These are phyloP conservation scores for Lophius piscatorius DNA, from an alignment of 2,113 vertebrate genomes.

Conservation along the genomic window DNA sequence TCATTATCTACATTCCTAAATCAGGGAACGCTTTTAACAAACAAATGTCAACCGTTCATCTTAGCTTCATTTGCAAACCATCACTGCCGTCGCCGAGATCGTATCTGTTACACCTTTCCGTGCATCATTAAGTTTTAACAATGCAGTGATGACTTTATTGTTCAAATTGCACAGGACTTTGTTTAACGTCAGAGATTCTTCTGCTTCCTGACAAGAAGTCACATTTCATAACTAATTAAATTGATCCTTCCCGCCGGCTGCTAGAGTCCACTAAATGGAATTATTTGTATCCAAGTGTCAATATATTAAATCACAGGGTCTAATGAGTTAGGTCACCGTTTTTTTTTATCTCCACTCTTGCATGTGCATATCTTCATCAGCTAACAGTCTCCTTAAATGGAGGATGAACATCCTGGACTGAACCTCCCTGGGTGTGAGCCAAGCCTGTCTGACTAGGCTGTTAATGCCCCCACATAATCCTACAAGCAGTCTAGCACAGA, in stretches of 20 bases:
- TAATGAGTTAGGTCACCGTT: slow-evolving; percentile 97
- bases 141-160: slow-evolving; percentile 94
- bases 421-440: slow-evolving; percentile 74
- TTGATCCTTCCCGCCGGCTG: slow-evolving; percentile 90
- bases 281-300: slow-evolving; percentile 98
- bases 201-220: slow-evolving; percentile 94
- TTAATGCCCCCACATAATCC: slow-evolving; percentile 76
- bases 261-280: slow-evolving; percentile 96
- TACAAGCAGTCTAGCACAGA: slow-evolving; percentile 61
- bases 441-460: slow-evolving; percentile 75
- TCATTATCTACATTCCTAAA: too few species aligned
- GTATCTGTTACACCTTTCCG: slow-evolving; percentile 94
- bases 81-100: slow-evolving; percentile 87
- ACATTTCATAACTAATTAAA: slow-evolving; percentile 99
- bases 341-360: slow-evolving; percentile 94
- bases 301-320: slow-evolving; percentile 99
- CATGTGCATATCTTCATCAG: slow-evolving; percentile 87
- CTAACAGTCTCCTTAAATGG: slow-evolving; percentile 82
- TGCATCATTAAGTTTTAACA: slow-evolving; percentile 99
- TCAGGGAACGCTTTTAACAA: slow-evolving; percentile 86
- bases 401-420: slow-evolving; percentile 74
- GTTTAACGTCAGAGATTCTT: slow-evolving; percentile 98
- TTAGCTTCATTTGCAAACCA: slow-evolving; percentile 91
- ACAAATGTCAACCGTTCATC: slow-evolving; percentile 85
- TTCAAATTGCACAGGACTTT: slow-evolving; percentile 92